A percentile compares a stretch with the other conserved stretches of the same genome.
These are phyloP conservation scores for Pocillopora verrucosa DNA, from an alignment of 64 coral and sea anemone genomes.

Conservation along the genomic window DNA sequence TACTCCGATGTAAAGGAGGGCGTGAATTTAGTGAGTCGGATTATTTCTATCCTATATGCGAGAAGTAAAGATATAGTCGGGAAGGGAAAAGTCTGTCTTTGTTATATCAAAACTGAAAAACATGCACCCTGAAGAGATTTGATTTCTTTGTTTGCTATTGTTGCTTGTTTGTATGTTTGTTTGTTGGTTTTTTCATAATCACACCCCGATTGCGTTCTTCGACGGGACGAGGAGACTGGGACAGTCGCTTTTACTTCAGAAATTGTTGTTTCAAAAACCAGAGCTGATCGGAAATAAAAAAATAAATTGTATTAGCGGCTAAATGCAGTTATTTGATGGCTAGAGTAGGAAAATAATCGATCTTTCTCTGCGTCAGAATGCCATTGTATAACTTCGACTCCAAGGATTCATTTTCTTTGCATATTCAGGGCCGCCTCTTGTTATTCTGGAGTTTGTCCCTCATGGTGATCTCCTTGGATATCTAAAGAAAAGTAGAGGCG, in stretches of 20 bases:
- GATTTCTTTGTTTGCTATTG: neutral
- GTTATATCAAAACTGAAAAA: too few relatives aligned
- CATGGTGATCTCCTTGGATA: slow-evolving; percentile 36
- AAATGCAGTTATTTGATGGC: too few relatives aligned
- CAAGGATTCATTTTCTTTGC: neutral
- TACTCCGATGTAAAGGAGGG: slow-evolving; percentile 1
- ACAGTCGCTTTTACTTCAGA: too few relatives aligned
- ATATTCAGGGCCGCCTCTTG: slow-evolving; percentile 8
- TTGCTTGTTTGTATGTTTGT: too few relatives aligned
- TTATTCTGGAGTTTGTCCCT: slow-evolving; percentile 29
- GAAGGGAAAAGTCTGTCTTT: neutral
- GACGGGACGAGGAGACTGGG: too few relatives aligned
- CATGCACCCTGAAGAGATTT: neutral
- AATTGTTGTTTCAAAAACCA: too few relatives aligned
- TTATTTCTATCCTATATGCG: neutral
- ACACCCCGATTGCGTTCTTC: too few relatives aligned
- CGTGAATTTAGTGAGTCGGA: neutral
- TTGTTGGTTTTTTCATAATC: too few relatives aligned
- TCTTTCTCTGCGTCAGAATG: neutral
- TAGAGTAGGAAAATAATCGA: neutral
- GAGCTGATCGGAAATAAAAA: too few relatives aligned
- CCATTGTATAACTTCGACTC: neutral
- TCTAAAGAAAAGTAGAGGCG: slow-evolving; percentile 32
- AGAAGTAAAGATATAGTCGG: neutral
- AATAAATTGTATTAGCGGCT: too few relatives aligned